Percentiles rank a stretch among this genome's conserved stretches.
Evolutionary conservation across 2,113 vertebrate species (phyloP).

Genomic region (Synodontis membranacea): DNA sequence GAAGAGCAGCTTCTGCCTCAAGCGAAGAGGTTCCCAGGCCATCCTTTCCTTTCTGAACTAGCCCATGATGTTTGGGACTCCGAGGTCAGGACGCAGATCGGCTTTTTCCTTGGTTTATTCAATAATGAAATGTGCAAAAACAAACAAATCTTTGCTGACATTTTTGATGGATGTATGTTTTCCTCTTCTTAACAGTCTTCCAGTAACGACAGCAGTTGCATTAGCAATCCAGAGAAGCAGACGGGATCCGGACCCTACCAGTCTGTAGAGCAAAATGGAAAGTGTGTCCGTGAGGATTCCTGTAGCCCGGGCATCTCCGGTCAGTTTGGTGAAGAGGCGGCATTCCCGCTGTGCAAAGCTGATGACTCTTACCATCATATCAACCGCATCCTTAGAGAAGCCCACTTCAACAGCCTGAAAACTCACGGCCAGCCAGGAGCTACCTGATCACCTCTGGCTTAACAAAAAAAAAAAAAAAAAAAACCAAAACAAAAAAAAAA

Average conservation of each 20-base stretch:
- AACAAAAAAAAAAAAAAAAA: too few relatives aligned
- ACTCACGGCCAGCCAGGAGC: slow-evolving; percentile 81
- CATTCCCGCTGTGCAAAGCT: slow-evolving; percentile 64
- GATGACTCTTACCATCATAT: slow-evolving; percentile 77
- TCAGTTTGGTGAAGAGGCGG: slow-evolving; percentile 51
- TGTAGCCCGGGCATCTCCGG: slow-evolving; percentile 53
- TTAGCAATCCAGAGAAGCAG: slow-evolving; percentile 70
- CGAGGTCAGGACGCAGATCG: slow-evolving; percentile 75
- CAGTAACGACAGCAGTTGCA: slow-evolving; percentile 75
- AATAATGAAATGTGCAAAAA: background rate
- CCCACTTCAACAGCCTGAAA: slow-evolving; percentile 95
- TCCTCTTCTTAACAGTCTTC: slow-evolving; percentile 67
- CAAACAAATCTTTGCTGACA: background rate
- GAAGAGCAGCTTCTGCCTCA: slow-evolving; percentile 80
- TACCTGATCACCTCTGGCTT: slow-evolving; percentile 72
- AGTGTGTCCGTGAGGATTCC: slow-evolving; percentile 60
- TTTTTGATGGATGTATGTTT: background rate
- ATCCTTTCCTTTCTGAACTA: slow-evolving; percentile 76
- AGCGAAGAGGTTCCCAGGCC: slow-evolving; percentile 82
- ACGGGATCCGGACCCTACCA: slow-evolving; percentile 59
- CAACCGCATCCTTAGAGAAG: slow-evolving; percentile 96
- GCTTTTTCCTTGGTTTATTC: background rate
- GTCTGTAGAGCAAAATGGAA: slow-evolving; percentile 63
- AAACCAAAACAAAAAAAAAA: too few relatives aligned
- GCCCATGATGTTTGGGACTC: slow-evolving; percentile 87